Conservation (phyloP, 1,140 invertebrate genomes). For the Heliconius himera region DNA sequence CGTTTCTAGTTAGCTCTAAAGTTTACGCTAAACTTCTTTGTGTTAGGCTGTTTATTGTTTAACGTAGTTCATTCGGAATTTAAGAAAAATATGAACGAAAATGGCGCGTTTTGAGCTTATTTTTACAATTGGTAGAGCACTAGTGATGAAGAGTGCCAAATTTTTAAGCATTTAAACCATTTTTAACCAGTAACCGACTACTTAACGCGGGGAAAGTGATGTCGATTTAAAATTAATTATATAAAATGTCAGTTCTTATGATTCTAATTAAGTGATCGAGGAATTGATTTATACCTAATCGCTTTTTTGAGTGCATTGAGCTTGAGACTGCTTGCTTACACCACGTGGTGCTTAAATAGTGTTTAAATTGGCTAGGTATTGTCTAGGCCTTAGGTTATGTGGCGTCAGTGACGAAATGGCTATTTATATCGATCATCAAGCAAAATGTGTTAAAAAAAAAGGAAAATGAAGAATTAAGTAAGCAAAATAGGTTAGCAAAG, state of each 20-base stretch:
- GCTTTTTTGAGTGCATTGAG: constrained; percentile 28
- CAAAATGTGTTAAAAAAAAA: background rate
- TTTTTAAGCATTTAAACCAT: constrained; percentile 20
- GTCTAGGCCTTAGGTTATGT: constrained; percentile 6
- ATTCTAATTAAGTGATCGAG: constrained; percentile 24
- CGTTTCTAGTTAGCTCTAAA: background rate
- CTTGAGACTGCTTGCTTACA: constrained; percentile 33
- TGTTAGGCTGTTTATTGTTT: background rate
- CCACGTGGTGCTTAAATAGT: constrained; percentile 42
- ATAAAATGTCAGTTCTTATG: constrained; percentile 21
- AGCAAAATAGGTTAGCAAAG: no score
- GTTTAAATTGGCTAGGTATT: constrained; percentile 15
- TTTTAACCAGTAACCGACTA: constrained; percentile 29
- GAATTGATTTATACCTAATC: constrained; percentile 18
- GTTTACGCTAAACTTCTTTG: constrained; percentile 2
- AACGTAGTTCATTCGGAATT: background rate
- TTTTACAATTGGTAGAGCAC: constrained; percentile 17
- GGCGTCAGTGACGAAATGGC: constrained; percentile 8
- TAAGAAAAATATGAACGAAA: background rate
- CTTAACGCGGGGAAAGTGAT: constrained; percentile 12
- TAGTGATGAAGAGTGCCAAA: constrained; percentile 31
- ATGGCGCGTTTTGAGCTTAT: constrained; percentile 33
- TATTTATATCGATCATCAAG: background rate
- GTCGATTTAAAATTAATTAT: constrained; percentile 7
- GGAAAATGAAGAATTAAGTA: background rate